phyloP scores from a whole-genome alignment of 35 echinoderm and acorn worm species.

The Hemicentrotus pulcherrimus region DNA sequence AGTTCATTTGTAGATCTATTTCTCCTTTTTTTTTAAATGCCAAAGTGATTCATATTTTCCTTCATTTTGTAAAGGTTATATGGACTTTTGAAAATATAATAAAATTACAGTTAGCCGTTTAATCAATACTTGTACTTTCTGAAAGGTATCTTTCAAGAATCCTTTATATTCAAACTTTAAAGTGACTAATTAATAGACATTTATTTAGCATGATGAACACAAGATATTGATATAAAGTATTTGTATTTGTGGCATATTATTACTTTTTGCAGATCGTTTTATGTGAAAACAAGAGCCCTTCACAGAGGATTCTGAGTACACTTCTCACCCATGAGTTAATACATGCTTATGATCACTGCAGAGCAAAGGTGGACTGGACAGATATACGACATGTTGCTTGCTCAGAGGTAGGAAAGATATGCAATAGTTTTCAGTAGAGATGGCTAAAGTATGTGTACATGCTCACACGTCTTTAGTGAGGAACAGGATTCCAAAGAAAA shows the following conservation, averaged over 20 bases:
- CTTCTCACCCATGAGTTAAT: slow-evolving; percentile 92
- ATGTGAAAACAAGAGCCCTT: slow-evolving; percentile 85
- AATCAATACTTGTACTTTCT: no score
- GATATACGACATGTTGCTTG: slow-evolving; percentile 87
- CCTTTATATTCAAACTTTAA: no score
- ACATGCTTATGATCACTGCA: slow-evolving; percentile 87
- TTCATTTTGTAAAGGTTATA: background rate
- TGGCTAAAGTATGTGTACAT: background rate
- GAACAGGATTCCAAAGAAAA: background rate
- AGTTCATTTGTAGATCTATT: no score
- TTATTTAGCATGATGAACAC: background rate
- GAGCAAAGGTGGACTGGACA: slow-evolving; percentile 83
- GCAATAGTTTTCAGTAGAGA: background rate
- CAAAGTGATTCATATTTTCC: background rate
- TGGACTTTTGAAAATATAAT: no score
- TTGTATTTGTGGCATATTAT: background rate
- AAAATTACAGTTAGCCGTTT: no score
- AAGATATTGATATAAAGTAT: background rate
- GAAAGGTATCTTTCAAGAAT: no score
- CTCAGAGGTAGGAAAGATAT: slow-evolving; percentile 65
- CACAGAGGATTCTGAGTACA: slow-evolving; percentile 66
- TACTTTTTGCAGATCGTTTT: slow-evolving; percentile 68
- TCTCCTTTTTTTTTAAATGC: no score
- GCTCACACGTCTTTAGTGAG: background rate
- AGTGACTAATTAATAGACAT: no score